Base-by-base conservation (phyloP, 2,113 vertebrate species). In the Archilochus colubris region DNA sequence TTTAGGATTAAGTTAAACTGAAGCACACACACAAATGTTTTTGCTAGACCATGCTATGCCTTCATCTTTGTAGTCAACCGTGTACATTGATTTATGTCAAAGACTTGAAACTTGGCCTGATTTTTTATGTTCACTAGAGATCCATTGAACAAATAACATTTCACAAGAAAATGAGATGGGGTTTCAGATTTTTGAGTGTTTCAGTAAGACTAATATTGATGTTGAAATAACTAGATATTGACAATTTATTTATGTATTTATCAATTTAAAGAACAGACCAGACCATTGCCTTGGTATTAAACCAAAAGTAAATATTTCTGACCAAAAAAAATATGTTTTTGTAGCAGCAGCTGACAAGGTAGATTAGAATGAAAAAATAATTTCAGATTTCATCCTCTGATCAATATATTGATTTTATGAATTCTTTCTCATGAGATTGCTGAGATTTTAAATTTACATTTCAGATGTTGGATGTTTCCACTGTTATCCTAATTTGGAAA, bases 1-100 rank as follows among this genome's bases (percentile, higher is more conserved):
- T 50, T 74, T 46, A 88, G 90, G 50, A 88, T 93, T 93, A 76
- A 85, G 85, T 67, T 88, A 91, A 95, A 93, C 58, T 82, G 51
- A 50, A 91, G 70, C 70, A 51, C 55, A 85, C 30, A 73, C n/a
- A 91, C 23, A 69, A 87, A 85, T 58, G 21, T 19, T 88, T 94
- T 87, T 89, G 50, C 82, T 90, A 95, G 67, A 89, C 63, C 24
- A 43, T 69, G n/a, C 14, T 86, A 88, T 66, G 46, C 59, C 74
- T 89, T 93, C 67, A 68, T 82, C 67, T 79, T 89, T 63, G 25
- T 72, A 84, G 69, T 78, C 84, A 94, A 62, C 43, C 0, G 0
- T 50, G 33, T 76, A 88, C 64, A 59, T 33, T 88, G 63, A 91
- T 88, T 91, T 93, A 86, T 74, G 68, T 78, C 80, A 78, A 76